These are phyloP conservation scores for Mustela nigripes DNA, from an alignment of 2,113 vertebrate species.

Conservation along the genomic window DNA sequence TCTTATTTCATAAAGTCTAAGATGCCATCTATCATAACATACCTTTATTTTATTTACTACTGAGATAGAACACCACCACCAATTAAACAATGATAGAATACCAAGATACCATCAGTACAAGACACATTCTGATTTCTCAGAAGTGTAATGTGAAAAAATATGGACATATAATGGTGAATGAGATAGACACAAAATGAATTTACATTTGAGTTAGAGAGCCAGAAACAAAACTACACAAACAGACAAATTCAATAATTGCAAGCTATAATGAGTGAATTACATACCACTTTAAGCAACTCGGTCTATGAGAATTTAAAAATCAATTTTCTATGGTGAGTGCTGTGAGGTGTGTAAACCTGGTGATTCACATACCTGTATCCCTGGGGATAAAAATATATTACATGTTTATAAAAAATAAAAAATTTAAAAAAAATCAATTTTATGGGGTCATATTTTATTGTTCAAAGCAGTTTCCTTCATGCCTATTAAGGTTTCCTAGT, in stretches of 20 bases:
- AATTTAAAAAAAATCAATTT: not conserved
- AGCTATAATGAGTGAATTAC: not conserved
- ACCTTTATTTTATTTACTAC: not conserved
- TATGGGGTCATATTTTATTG: not conserved
- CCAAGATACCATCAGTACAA: not conserved
- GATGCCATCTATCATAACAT: not conserved
- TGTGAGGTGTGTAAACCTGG: too few relatives aligned
- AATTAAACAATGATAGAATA: not conserved
- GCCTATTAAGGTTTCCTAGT: not conserved
- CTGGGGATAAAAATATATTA: too few relatives aligned
- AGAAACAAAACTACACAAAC: not conserved
- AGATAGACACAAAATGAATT: not conserved
- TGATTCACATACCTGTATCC: too few relatives aligned
- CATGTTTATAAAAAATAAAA: too few relatives aligned
- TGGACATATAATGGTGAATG: not conserved
- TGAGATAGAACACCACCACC: not conserved
- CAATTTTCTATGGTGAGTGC: not conserved
- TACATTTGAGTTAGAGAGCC: not conserved
- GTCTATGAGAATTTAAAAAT: slow-evolving; percentile 8
- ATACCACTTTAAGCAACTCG: not conserved
- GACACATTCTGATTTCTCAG: not conserved
- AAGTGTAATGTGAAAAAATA: not conserved
- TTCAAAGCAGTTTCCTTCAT: not conserved
- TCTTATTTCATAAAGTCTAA: not conserved
- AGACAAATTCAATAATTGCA: not conserved